Evolutionary conservation across 2,113 vertebrate species (phyloP), one percentile per base, ranked within the genome.

Genomic region (Thunnus thynnus): DNA sequence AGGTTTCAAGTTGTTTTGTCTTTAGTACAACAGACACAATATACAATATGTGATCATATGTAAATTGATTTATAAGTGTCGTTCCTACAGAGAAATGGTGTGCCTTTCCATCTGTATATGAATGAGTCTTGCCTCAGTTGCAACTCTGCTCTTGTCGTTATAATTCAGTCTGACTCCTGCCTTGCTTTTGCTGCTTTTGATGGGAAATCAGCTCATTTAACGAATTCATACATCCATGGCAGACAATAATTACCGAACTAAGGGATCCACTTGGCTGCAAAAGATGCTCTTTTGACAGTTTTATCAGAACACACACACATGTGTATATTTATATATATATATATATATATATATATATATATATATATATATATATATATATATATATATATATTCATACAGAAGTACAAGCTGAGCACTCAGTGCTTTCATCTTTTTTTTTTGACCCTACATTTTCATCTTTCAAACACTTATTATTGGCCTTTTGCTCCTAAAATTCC

Each of bases 71-170:
- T 48, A 36, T 51, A 51, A 68, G 30, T 58, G 65, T 60, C 46
- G 72, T 18, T 61, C 61, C 52, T 60, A 57, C 32, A 44, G 72
- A 10, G 62, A 72, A 80, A 69, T 27, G 3, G 0, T 51, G 4
- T 44, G 36, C n/a, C 56, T 27, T 56, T 46, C 16, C 57, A 75
- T 82, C 48, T 85, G 72, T 78, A 88, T 84, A 75, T 71, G 73
- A 61, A 83, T 82, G 44, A 74, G 36, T 18, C n/a, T 10, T 58
- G n/a, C 13, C 20, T 41, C 13, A 48, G 71, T 72, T 80, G 60
- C 73, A 48, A 61, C 57, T 76, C 68, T 5, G 0, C 54, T 18
- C 18, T 41, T 62, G n/a, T 58, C 66, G 14, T 58, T 80, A 46
- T 36, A 54, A 44, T 72, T 63, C 55, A 63, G 27, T 66, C 46